Evolutionary conservation across 2,797 vertebrate species (phyloP).

Genomic region (Mus minutoides): DNA sequence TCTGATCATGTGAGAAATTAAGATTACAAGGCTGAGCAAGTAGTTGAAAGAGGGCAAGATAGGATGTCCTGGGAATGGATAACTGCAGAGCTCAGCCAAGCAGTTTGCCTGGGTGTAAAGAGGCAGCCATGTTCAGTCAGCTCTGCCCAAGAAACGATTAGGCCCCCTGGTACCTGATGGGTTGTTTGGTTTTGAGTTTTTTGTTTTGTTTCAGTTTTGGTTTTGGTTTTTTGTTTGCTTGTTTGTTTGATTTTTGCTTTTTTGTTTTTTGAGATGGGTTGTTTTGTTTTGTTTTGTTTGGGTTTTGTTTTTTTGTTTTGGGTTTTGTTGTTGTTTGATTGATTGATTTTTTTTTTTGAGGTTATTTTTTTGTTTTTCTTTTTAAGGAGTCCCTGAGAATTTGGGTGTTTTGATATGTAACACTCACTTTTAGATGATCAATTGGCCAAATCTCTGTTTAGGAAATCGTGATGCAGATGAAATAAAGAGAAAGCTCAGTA

Average conservation of each 20-base stretch:
- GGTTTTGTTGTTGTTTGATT: neutral
- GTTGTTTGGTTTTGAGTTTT: neutral
- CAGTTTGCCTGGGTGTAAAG: neutral
- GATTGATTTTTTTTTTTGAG: too few species aligned
- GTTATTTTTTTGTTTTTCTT: neutral
- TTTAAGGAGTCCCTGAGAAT: neutral
- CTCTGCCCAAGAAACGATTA: neutral
- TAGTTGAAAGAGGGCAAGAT: neutral
- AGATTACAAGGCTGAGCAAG: neutral
- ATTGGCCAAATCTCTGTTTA: neutral
- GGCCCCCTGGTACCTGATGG: neutral
- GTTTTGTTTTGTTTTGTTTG: neutral
- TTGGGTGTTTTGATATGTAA: neutral
- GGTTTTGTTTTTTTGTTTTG: neutral
- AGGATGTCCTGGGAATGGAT: rapidly evolving
- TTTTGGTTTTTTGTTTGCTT: neutral
- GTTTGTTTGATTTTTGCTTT: neutral
- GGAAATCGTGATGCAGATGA: neutral
- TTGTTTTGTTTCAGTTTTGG: neutral
- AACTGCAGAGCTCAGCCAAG: neutral
- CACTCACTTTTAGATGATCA: neutral
- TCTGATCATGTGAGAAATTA: neutral
- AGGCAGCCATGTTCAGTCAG: neutral
- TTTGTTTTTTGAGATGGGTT: too few species aligned
- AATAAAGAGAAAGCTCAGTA: neutral